Evolutionary conservation across 2,888 invertebrate genomes (phyloP).

Genomic region (Anorthoa munda): DNA sequence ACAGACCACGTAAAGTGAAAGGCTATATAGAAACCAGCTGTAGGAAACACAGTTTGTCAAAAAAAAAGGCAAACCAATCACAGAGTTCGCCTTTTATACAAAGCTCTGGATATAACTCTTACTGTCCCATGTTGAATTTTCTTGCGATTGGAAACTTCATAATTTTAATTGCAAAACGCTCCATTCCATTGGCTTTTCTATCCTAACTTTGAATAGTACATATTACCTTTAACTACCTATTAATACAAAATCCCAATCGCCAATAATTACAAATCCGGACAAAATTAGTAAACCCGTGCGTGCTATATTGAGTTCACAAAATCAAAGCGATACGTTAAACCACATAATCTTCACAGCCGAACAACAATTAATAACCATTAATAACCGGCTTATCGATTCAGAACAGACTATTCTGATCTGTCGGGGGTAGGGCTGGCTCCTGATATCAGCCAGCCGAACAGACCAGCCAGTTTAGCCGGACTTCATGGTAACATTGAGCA

Average conservation of each 20-base stretch:
- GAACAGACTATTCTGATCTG: slow-evolving; percentile 42
- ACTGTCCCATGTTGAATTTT: too few relatives aligned
- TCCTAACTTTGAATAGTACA: neutral
- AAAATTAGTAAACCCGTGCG: slow-evolving; percentile 4
- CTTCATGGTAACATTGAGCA: neutral
- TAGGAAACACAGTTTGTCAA: too few relatives aligned
- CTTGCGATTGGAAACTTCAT: too few relatives aligned
- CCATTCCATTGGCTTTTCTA: neutral
- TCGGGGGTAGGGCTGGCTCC: neutral
- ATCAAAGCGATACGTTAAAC: slow-evolving; percentile 41
- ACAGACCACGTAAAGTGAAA: too few relatives aligned
- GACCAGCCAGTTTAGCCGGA: neutral
- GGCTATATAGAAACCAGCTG: too few relatives aligned
- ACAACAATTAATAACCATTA: slow-evolving; percentile 58
- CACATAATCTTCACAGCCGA: slow-evolving; percentile 51
- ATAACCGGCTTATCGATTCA: slow-evolving; percentile 53
- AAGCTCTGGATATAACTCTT: neutral
- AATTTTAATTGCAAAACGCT: neutral
- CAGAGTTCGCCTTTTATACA: neutral
- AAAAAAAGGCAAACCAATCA: neutral
- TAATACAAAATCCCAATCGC: neutral
- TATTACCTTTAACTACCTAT: neutral
- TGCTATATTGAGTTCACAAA: slow-evolving; percentile 16
- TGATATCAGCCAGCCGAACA: neutral
- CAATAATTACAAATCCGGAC: slow-evolving; percentile 13